phyloP scores from a whole-genome alignment of 2,888 invertebrate species.

The Archaeoteleia sp. region DNA sequence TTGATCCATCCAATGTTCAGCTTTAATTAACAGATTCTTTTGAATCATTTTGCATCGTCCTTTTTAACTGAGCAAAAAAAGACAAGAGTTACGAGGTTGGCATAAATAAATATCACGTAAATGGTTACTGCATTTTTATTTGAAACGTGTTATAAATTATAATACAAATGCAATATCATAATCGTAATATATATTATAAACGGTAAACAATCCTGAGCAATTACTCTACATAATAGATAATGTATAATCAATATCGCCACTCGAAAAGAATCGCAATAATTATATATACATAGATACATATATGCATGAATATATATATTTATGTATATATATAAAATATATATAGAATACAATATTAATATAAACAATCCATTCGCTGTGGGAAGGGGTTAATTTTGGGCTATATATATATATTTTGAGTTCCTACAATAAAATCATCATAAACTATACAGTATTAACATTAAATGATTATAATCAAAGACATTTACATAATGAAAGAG shows the following conservation, averaged over 20 bases:
- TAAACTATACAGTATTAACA: constrained; percentile 73
- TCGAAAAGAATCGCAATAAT: constrained; percentile 61
- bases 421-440: constrained; percentile 61
- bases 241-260: constrained; percentile 61
- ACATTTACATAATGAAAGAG: constrained; percentile 62
- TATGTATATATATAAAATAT: too few relatives aligned
- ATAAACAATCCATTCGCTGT: constrained; percentile 67
- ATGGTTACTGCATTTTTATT: constrained; percentile 69
- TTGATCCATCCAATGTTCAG: too few relatives aligned
- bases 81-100: background rate
- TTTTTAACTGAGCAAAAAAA: background rate
- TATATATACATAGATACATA: constrained; percentile 60
- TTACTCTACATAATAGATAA: constrained; percentile 71
- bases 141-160: constrained; percentile 73
- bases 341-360: constrained; percentile 65
- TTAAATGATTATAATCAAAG: constrained; percentile 65
- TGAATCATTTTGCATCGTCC: too few relatives aligned
- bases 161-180: constrained; percentile 71
- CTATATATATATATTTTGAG: constrained; percentile 58
- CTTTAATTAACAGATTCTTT: too few relatives aligned
- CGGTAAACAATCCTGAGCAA: constrained; percentile 73
- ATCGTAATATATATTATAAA: constrained; percentile 71
- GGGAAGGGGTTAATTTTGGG: constrained; percentile 60
- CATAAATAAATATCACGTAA: constrained; percentile 32
- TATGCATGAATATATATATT: too few relatives aligned